These are phyloP conservation scores for Phyllostomus discolor DNA, from an alignment of 2,113 vertebrate genomes.

Conservation along the genomic window DNA sequence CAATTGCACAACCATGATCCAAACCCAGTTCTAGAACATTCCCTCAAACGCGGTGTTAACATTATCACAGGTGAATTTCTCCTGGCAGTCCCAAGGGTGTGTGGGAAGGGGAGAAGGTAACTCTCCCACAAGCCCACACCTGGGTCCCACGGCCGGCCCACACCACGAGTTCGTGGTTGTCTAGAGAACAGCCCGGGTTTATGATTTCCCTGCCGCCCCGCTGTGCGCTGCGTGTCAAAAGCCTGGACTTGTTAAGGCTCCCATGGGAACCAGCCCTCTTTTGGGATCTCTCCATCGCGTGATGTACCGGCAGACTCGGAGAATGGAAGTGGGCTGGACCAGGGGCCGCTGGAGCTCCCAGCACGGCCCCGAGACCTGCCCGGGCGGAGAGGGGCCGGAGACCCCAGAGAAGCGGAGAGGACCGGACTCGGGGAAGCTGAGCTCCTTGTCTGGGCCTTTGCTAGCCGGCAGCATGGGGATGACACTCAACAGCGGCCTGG, in stretches of 20 bases:
- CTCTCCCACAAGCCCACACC: not conserved
- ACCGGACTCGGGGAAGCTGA: not conserved
- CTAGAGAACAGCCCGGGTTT: not conserved
- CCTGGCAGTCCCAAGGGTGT: not conserved
- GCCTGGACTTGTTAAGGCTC: not conserved
- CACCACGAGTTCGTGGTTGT: not conserved
- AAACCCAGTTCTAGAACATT: not conserved
- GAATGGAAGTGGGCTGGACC: not conserved
- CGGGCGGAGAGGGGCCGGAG: not conserved
- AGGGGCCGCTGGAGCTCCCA: too few relatives aligned
- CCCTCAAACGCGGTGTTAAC: not conserved
- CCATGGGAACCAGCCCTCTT: not conserved
- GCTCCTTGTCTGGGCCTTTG: not conserved
- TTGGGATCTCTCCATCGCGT: not conserved
- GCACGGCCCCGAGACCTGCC: too few relatives aligned
- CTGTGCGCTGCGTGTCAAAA: not conserved
- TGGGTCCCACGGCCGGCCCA: not conserved
- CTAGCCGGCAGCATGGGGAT: fast-evolving
- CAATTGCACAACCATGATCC: not conserved
- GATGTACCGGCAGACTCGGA: not conserved
- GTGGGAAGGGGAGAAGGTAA: not conserved
- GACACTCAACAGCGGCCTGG: too few relatives aligned
- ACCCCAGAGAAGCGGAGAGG: not conserved
- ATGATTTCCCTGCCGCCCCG: not conserved
- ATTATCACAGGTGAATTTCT: not conserved